phyloP scores from a whole-genome alignment of 2,113 vertebrate genomes.

The Scomber japonicus region DNA sequence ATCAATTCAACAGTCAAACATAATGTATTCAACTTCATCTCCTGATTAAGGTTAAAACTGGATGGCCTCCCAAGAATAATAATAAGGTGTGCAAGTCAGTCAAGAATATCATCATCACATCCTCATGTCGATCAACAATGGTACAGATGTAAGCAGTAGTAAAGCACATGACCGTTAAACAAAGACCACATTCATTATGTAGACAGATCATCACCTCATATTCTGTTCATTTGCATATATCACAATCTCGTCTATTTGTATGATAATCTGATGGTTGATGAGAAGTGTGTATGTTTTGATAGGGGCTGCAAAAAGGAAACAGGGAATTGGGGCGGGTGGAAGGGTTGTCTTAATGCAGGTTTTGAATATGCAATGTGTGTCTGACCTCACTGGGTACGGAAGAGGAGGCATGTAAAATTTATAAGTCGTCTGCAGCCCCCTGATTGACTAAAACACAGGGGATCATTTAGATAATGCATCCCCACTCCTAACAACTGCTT shows the following conservation, averaged over 20 bases:
- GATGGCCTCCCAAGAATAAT: constrained; percentile 59
- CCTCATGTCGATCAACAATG: constrained; percentile 73
- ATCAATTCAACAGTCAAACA: constrained; percentile 32
- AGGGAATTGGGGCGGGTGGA: constrained; percentile 37
- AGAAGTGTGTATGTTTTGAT: constrained; percentile 66
- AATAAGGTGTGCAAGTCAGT: constrained; percentile 69
- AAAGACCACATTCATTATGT: constrained; percentile 81
- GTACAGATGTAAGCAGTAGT: constrained; percentile 74
- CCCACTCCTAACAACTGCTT: constrained; percentile 59
- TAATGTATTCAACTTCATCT: constrained; percentile 41
- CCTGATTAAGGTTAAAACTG: constrained; percentile 54
- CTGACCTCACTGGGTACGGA: constrained; percentile 73
- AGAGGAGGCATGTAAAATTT: constrained; percentile 81
- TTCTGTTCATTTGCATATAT: constrained; percentile 77
- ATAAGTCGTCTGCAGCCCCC: constrained; percentile 74
- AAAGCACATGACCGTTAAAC: constrained; percentile 74
- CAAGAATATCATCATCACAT: constrained; percentile 73
- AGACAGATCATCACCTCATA: constrained; percentile 62
- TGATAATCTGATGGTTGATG: constrained; percentile 73
- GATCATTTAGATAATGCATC: constrained; percentile 79
- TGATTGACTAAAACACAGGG: constrained; percentile 82
- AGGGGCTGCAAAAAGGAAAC: constrained; percentile 37
- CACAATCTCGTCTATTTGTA: constrained; percentile 75
- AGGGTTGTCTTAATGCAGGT: constrained; percentile 73
- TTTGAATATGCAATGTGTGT: constrained; percentile 82